These are phyloP conservation scores for Sminthurinus aureus DNA, from an alignment of 2,888 invertebrate species.

Conservation along the genomic window DNA sequence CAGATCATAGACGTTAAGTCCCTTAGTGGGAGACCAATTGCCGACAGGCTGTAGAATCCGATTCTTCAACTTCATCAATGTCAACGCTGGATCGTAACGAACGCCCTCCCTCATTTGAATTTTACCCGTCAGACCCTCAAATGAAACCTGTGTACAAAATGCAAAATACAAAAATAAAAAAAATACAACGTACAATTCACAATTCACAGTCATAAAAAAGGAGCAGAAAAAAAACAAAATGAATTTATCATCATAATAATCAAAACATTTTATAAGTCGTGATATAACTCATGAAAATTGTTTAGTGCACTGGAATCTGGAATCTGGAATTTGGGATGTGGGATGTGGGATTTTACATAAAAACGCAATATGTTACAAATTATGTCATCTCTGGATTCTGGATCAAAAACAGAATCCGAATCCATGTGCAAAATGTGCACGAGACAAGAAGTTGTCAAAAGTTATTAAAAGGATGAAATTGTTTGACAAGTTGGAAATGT, in stretches of 20 bases:
- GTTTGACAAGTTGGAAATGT: conserved; percentile 20
- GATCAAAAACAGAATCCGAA: too few species aligned
- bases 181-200: not conserved
- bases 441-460: not conserved
- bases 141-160: conserved; percentile 70
- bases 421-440: not conserved
- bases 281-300: too few species aligned
- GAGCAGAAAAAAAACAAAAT: not conserved
- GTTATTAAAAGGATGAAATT: conserved; percentile 7
- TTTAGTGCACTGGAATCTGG: too few species aligned
- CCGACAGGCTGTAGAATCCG: conserved; percentile 78
- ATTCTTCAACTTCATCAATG: conserved; percentile 76
- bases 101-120: conserved; percentile 82
- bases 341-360: too few species aligned
- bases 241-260: not conserved
- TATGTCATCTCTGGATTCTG: too few species aligned
- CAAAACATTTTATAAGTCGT: too few species aligned
- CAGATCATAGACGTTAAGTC: conserved; percentile 75
- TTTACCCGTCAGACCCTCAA: conserved; percentile 80
- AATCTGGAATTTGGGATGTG: too few species aligned
- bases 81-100: conserved; percentile 77
- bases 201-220: not conserved
- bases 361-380: too few species aligned
- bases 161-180: not conserved
- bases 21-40: conserved; percentile 74